Conservation (phyloP, 2,113 vertebrate species). For the Toxotes chatareus region DNA sequence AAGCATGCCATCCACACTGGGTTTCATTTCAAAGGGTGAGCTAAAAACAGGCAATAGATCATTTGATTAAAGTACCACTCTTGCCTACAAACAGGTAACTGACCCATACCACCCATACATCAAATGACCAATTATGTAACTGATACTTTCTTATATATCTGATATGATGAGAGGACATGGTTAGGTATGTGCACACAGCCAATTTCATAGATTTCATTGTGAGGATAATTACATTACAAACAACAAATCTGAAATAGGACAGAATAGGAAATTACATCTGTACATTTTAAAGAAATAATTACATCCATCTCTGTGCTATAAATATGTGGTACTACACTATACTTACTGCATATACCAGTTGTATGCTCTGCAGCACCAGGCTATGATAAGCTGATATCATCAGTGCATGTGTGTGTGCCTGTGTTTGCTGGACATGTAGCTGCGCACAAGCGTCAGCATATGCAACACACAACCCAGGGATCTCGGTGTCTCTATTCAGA, state of each 20-base stretch:
- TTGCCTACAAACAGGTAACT: slow-evolving; percentile 23
- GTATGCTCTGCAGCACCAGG: not conserved
- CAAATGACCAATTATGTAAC: slow-evolving; percentile 26
- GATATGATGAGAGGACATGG: not conserved
- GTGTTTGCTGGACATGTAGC: slow-evolving; percentile 25
- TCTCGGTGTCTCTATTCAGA: slow-evolving; percentile 17
- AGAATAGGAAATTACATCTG: not conserved
- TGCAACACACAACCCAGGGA: slow-evolving; percentile 6
- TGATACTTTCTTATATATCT: slow-evolving; percentile 24
- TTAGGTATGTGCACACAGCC: not conserved
- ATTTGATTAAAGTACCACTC: slow-evolving; percentile 36
- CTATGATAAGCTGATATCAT: not conserved
- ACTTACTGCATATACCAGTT: not conserved
- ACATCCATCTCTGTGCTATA: not conserved
- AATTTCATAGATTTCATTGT: slow-evolving; percentile 22
- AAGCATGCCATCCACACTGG: slow-evolving; percentile 37
- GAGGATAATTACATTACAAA: not conserved
- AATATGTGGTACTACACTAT: not conserved
- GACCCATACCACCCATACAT: slow-evolving; percentile 9
- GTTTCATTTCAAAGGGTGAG: slow-evolving; percentile 45
- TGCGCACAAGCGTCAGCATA: slow-evolving; percentile 3
- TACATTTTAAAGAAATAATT: not conserved
- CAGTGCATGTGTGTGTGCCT: not conserved
- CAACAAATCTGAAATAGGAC: not conserved
- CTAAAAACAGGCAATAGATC: slow-evolving; percentile 49